phyloP scores from a whole-genome alignment of 2,113 vertebrate species.

The Eudorcas thomsonii region DNA sequence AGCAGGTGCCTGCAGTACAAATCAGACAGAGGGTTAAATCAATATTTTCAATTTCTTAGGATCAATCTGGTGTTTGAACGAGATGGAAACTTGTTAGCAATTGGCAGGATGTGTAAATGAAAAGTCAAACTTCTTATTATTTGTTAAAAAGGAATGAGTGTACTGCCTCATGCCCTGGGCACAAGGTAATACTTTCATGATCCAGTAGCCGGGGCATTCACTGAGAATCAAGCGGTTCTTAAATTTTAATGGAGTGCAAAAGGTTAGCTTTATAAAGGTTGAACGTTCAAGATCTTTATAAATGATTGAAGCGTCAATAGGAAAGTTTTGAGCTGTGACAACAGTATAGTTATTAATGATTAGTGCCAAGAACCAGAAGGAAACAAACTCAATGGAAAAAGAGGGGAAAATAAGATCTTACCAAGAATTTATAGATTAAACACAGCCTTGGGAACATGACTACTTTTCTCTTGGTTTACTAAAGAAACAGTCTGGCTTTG shows the following conservation, averaged over 20 bases:
- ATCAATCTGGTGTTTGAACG: conserved; percentile 96
- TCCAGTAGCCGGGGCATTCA: conserved; percentile 82
- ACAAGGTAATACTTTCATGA: conserved; percentile 85
- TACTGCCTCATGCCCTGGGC: conserved; percentile 85
- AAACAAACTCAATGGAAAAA: conserved; percentile 47
- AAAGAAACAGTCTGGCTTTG: neutral
- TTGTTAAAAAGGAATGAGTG: conserved; percentile 87
- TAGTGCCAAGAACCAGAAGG: conserved; percentile 80
- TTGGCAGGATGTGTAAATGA: conserved; percentile 95
- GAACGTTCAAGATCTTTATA: conserved; percentile 85
- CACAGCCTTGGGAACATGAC: neutral
- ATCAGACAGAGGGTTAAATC: conserved; percentile 96
- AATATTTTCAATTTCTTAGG: conserved; percentile 99
- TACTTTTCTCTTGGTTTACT: neutral
- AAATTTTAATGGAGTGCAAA: conserved; percentile 87
- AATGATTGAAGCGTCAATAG: conserved; percentile 84
- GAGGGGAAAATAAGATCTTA: neutral
- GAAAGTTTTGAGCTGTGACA: conserved; percentile 85
- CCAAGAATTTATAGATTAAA: conserved; percentile 19
- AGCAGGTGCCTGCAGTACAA: conserved; percentile 91
- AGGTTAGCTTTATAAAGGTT: conserved; percentile 82
- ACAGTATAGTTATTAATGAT: conserved; percentile 84
- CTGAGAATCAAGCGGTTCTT: conserved; percentile 83
- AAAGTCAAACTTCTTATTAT: conserved; percentile 95
- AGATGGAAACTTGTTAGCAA: conserved; percentile 95